These are phyloP conservation scores for Poliocrania exsul DNA, from an alignment of 2,797 vertebrate genomes.

Conservation along the genomic window DNA sequence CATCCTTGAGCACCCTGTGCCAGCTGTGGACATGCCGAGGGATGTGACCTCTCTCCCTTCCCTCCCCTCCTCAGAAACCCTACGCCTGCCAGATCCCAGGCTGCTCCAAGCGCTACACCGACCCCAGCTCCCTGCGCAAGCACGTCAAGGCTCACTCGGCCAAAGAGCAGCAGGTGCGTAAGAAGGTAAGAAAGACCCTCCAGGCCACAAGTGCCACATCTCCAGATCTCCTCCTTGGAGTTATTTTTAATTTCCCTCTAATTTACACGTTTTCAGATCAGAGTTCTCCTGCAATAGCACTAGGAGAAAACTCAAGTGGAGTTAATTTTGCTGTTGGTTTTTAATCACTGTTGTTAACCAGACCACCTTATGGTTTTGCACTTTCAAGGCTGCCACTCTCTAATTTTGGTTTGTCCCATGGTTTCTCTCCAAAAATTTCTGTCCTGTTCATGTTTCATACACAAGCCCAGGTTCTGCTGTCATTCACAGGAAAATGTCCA, in stretches of 20 bases:
- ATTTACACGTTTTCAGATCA: neutral
- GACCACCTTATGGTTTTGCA: neutral
- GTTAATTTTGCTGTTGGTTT: neutral
- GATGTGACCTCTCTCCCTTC: neutral
- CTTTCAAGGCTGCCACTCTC: neutral
- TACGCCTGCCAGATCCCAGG: slow-evolving; percentile 98
- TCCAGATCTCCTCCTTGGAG: neutral
- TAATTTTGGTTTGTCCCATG: neutral
- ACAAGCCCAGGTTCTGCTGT: neutral
- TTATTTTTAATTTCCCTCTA: neutral
- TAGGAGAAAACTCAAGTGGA: neutral
- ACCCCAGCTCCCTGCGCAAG: slow-evolving; percentile 98
- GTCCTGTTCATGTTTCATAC: neutral
- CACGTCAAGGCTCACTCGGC: slow-evolving; percentile 97
- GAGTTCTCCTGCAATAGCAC: neutral
- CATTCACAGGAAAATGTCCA: neutral
- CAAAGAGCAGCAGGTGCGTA: slow-evolving; percentile 96
- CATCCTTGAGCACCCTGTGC: neutral
- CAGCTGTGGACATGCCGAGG: neutral
- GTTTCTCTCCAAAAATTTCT: neutral
- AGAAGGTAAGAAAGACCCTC: slow-evolving; percentile 90
- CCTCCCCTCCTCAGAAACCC: slow-evolving; percentile 85
- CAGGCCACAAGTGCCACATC: neutral
- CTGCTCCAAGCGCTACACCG: slow-evolving; percentile 98
- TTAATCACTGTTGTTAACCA: neutral